Percentiles rank a stretch among this genome's conserved stretches.
Evolutionary conservation across 1,140 invertebrate genomes (phyloP).

Genomic region (Macrobrachium rosenbergii): DNA sequence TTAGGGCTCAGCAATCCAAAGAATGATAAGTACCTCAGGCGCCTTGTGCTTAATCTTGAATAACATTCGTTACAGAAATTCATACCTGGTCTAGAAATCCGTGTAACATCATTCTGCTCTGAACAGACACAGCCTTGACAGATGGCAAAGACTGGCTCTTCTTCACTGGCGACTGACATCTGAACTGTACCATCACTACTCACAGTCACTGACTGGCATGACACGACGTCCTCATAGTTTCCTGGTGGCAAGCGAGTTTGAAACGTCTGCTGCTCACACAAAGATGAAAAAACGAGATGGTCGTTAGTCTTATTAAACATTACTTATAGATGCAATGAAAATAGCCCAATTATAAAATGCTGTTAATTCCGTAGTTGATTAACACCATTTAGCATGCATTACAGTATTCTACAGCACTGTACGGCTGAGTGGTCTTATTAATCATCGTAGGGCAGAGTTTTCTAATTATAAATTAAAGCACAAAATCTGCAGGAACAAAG

Average conservation of each 20-base stretch:
- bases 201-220: slow-evolving; percentile 75
- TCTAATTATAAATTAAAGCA: no score
- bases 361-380: no score
- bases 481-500: background rate
- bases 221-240: slow-evolving; percentile 88
- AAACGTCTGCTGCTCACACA: slow-evolving; percentile 69
- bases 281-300: background rate
- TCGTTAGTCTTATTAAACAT: background rate
- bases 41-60: no score
- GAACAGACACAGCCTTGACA: slow-evolving; percentile 64
- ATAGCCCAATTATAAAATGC: no score
- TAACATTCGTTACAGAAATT: background rate
- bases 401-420: no score
- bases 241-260: slow-evolving; percentile 83
- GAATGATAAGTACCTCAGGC: no score
- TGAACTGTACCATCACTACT: slow-evolving; percentile 67
- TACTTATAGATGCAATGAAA: no score
- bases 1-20: no score
- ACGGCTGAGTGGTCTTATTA: no score
- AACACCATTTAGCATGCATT: no score
- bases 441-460: no score
- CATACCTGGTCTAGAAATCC: slow-evolving; percentile 45
- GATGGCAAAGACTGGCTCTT: slow-evolving; percentile 68
- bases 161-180: slow-evolving; percentile 65
- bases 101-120: slow-evolving; percentile 45